A percentile compares a stretch with the other conserved stretches of the same genome.
phyloP scores from a whole-genome alignment of 2,797 vertebrate genomes.

The Myotis daubentonii region DNA sequence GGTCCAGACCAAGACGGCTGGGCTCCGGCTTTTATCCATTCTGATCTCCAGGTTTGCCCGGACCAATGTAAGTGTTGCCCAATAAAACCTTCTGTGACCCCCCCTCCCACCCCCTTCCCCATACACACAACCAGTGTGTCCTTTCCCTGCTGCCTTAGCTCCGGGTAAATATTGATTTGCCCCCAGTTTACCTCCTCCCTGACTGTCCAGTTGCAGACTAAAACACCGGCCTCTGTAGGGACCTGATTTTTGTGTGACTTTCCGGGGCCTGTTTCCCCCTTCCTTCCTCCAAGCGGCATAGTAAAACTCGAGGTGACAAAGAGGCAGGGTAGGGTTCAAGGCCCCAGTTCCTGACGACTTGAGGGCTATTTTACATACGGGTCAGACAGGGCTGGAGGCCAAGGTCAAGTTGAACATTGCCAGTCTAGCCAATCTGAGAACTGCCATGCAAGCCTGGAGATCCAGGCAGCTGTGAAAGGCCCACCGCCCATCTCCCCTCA shows the following conservation, averaged over 20 bases:
- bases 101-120: neutral
- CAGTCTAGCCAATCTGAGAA: conserved; percentile 89
- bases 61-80: conserved; percentile 70
- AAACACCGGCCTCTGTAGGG: conserved; percentile 46
- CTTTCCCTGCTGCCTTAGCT: conserved; percentile 81
- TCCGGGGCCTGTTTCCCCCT: conserved; percentile 34
- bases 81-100: conserved; percentile 72
- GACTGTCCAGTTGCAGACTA: conserved; percentile 66
- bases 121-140: neutral
- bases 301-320: conserved; percentile 73
- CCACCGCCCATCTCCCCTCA: conserved; percentile 73
- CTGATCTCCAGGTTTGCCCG: conserved; percentile 52
- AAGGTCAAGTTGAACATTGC: conserved; percentile 99
- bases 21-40: conserved; percentile 63
- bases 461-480: conserved; percentile 85
- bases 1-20: neutral
- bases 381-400: conserved; percentile 91
- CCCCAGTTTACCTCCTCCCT: conserved; percentile 67
- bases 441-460: conserved; percentile 85
- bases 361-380: conserved; percentile 83
- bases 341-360: conserved; percentile 77
- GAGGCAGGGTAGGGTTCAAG: conserved; percentile 71
- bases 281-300: conserved; percentile 70
- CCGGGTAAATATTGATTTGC: conserved; percentile 87
- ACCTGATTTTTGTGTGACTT: conserved; percentile 67